Base-by-base conservation (phyloP, 2,888 invertebrate species). In the Bruchidius siliquastri region DNA sequence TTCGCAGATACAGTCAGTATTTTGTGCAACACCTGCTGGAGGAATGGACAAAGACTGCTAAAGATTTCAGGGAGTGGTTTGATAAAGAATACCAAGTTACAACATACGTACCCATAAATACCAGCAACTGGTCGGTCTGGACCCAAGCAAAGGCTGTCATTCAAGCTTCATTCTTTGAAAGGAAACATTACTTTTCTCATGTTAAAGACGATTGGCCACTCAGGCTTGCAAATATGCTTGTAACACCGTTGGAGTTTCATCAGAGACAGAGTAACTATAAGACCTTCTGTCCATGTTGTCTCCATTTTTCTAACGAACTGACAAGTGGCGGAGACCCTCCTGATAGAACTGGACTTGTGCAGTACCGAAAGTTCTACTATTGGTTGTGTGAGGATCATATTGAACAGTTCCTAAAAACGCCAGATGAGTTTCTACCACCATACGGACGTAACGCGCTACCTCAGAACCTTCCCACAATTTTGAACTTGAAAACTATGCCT, bases 331-430 rank as follows among this genome's bases (percentile, higher is more conserved):
- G 86, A 0, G 86, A 84, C 69, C 88, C 89, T 8, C 87, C 88
- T 0, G 87, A 90, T 80, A 88, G 88, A 78, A 87, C 87, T 69
- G 90, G 91, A 6, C 80, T 91, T 71, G 86, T 92, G 0, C 90
- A 90, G 76, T 92, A 87, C 80, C 83, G 86, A 75, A 83, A 88
- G 32, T 81, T 84, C 71, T 90, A 88, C 82, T 92, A 91, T 80
- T 92, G 91, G 91, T 80, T 91, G 70, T 92, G 92, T 79, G 72
- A 82, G 0, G 83, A 87, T 22, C 92, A 92, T 79, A 83, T 88
- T 20, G 81, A 87, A 49, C 79, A 82, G 66, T 90, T 91, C 75
- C 76, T 88, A 21, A 80, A 84, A 30, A 76, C 86, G 76, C 90
- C 91, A 0, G 80, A 85, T 6, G 75, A 74, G 20, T 88, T 86